A percentile compares a stretch with the other conserved stretches of the same genome.
These are phyloP conservation scores for Lycopodina hypogea DNA, from an alignment of 37 sponge, comb jelly and placozoan genomes.

Conservation along the genomic window DNA sequence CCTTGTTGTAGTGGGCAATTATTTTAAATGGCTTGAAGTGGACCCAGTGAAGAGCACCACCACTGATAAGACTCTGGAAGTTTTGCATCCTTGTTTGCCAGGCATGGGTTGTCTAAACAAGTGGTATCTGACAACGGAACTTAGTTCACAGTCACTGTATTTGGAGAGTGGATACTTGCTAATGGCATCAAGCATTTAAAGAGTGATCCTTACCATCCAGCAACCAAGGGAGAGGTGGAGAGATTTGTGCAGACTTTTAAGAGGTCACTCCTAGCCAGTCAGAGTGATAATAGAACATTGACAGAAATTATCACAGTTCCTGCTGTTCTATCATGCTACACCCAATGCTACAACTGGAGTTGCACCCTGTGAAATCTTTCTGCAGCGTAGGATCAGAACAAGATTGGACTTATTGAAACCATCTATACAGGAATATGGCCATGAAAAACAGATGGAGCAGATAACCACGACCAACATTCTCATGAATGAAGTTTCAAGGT, in stretches of 20 bases:
- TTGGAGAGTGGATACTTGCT: background rate
- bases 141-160: background rate
- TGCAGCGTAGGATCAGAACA: too few species aligned
- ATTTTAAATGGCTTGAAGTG: background rate
- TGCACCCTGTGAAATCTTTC: too few species aligned
- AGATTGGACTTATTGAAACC: too few species aligned
- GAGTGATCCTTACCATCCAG: background rate
- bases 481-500: background rate
- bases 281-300: background rate
- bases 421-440: too few species aligned
- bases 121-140: background rate
- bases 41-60: background rate
- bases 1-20: background rate
- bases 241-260: background rate
- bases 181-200: background rate
- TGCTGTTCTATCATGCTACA: conserved; percentile 10
- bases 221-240: background rate
- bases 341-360: too few species aligned
- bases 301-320: conserved; percentile 8
- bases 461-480: background rate
- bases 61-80: background rate
- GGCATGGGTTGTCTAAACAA: background rate
- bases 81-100: background rate
- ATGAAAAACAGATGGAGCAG: background rate
- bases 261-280: background rate